Percentiles rank a stretch among this genome's conserved stretches.
Conservation (phyloP, 2,888 invertebrate species). For the Argynnis bischoffii region DNA sequence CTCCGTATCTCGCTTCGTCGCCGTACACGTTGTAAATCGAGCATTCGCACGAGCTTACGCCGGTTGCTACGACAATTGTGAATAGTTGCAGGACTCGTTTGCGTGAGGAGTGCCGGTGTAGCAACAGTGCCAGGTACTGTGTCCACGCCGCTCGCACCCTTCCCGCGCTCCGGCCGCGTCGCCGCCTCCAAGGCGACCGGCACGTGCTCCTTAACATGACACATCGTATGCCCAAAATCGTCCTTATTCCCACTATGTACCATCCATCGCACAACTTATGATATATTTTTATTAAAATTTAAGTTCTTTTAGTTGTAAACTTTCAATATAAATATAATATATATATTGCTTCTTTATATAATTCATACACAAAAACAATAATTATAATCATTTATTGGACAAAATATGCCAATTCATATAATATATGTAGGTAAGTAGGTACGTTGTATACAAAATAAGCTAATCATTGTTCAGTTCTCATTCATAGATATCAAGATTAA, state of each 20-base stretch:
- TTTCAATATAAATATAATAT: not conserved
- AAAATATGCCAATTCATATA: too few relatives aligned
- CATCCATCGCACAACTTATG: constrained; percentile 28
- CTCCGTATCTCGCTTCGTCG: constrained; percentile 82
- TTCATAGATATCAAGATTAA: too few relatives aligned
- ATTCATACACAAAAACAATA: too few relatives aligned
- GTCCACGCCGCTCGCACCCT: constrained; percentile 50
- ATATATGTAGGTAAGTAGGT: too few relatives aligned
- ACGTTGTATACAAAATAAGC: too few relatives aligned
- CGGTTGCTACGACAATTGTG: constrained; percentile 68
- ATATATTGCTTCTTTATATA: too few relatives aligned
- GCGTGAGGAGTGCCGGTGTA: constrained; percentile 63
- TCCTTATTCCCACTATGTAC: constrained; percentile 42
- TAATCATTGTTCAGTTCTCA: too few relatives aligned
- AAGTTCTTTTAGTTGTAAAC: not conserved
- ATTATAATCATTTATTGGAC: too few relatives aligned
- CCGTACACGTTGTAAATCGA: constrained; percentile 75
- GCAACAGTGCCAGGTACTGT: constrained; percentile 73
- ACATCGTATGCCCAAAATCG: constrained; percentile 54
- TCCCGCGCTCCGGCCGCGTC: constrained; percentile 47
- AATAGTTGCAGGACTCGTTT: constrained; percentile 60
- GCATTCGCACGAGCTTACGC: constrained; percentile 74
- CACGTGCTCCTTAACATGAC: constrained; percentile 58
- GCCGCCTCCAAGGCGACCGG: constrained; percentile 51
- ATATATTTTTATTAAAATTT: not conserved